Evolutionary conservation across 2,888 invertebrate genomes (phyloP), one percentile per base, ranked within the genome.

Genomic region (Conomelus anceps): DNA sequence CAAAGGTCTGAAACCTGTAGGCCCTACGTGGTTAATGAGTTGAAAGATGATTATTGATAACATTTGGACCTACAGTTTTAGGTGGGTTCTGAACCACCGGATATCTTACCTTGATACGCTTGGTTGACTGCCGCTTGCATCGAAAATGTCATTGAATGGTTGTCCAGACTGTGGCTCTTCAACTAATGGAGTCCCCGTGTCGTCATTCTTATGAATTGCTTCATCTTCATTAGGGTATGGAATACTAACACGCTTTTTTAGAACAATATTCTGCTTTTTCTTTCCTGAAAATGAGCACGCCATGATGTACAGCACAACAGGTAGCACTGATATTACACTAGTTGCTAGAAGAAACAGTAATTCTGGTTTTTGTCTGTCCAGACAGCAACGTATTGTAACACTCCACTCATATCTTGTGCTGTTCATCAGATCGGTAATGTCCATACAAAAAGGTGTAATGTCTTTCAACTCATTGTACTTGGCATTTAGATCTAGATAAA

Each of bases 371-470:
- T 93, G 94, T 91, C 95, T 93, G 87, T 94, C 93, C 91, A 94
- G 94, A 91, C 95, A 95, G 92, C 96, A 96, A 88, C 94, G 94
- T 11, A 94, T 93, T 86, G 92, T 92, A 92, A 94, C 94, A 92
- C 96, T 96, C 96, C 96, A 96, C 90, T 94, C 93, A 89, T 93
- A 94, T 92, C 96, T 94, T 86, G 96, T 96, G 3, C 94, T 93
- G 93, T 96, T 96, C 95, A 96, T 90, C 91, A 95, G 93, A 93
- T 96, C 96, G 0, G 96, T 95, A 91, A 96, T 94, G 92, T 96
- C 96, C 95, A 96, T 95, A 91, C 96, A 96, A 90, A 96, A 93
- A 90, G 95, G 95, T 92, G 95, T 94, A 89, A 94, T 93, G 90
- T 95, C 95, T 91, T 93, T 95, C 89, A 96, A 93, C 29, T 94